Conservation (phyloP, 2,797 vertebrate genomes). For the Okamejei kenojei region DNA sequence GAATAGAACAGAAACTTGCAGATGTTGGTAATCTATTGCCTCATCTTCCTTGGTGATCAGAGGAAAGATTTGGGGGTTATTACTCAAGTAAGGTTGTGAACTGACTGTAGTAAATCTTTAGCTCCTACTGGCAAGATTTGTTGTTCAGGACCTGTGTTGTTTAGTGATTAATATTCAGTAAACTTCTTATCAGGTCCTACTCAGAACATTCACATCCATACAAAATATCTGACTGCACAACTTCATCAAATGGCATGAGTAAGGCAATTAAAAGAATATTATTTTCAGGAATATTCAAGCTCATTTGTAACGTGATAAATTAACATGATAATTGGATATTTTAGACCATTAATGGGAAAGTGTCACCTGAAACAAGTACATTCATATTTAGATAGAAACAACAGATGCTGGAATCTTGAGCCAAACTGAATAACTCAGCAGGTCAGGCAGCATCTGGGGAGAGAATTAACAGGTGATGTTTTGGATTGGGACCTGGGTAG, state of each 20-base stretch:
- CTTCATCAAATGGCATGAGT: not conserved
- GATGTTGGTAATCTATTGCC: no score
- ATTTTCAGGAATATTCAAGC: not conserved
- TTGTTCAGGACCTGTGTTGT: not conserved
- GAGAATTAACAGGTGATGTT: no score
- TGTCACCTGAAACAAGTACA: not conserved
- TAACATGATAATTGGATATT: not conserved
- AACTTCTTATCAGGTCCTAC: not conserved
- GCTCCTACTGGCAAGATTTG: not conserved
- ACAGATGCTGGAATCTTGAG: no score
- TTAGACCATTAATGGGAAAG: not conserved
- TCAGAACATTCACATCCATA: not conserved
- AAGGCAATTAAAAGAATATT: not conserved
- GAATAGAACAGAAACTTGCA: no score
- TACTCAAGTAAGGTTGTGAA: not conserved
- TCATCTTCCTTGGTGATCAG: no score
- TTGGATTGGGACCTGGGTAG: no score
- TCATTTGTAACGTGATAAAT: not conserved
- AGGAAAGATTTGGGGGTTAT: no score
- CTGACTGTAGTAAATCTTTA: not conserved
- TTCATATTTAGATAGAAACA: not conserved
- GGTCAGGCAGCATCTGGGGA: no score
- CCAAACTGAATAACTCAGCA: no score
- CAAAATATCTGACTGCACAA: not conserved
- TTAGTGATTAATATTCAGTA: not conserved